phyloP scores from a whole-genome alignment of 2,113 vertebrate species.

The Todiramphus chloris region DNA sequence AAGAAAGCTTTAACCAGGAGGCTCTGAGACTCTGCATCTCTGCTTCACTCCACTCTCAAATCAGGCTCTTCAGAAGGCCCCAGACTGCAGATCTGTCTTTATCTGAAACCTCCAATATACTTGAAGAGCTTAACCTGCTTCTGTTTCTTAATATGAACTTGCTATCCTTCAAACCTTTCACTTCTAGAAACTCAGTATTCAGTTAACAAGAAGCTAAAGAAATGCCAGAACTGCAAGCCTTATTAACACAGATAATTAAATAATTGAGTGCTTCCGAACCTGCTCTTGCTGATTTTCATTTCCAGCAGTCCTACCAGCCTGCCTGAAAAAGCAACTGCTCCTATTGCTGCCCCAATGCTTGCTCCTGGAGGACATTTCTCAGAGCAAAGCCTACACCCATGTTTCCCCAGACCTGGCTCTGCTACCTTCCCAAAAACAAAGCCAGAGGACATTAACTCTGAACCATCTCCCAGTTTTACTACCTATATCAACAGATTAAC shows the following conservation, averaged over 20 bases:
- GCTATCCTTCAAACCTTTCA: neutral
- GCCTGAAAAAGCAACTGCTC: neutral
- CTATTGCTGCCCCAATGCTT: neutral
- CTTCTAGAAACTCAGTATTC: neutral
- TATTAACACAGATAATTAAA: neutral
- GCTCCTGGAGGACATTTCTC: neutral
- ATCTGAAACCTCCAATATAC: neutral
- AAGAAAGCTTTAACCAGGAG: neutral
- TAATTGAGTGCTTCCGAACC: neutral
- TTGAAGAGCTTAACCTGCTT: neutral
- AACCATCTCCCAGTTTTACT: neutral
- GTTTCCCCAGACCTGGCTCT: neutral
- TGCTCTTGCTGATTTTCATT: neutral
- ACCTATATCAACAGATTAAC: neutral
- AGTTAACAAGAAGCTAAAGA: neutral
- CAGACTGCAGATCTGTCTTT: neutral
- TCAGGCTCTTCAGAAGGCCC: neutral
- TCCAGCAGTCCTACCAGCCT: neutral
- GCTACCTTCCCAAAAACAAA: neutral
- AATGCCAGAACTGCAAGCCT: rapidly evolving
- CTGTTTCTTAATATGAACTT: rapidly evolving
- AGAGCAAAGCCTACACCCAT: neutral
- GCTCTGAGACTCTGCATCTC: neutral
- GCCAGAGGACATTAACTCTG: neutral
- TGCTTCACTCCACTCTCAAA: neutral